These are phyloP conservation scores for Ypsolopha scabrella DNA, from an alignment of 2,888 invertebrate genomes.

Conservation along the genomic window DNA sequence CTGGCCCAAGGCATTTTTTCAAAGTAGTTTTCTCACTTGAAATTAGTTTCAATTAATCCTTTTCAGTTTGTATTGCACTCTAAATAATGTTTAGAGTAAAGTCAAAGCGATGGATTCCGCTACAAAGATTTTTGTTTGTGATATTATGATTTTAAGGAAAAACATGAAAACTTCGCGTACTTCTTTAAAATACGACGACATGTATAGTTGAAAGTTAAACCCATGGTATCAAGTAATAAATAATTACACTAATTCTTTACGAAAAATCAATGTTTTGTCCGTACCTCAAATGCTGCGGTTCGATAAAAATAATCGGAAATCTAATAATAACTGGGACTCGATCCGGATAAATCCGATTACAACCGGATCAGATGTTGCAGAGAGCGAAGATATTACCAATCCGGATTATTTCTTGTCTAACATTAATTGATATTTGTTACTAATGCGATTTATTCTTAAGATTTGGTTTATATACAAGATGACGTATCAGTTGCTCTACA, in stretches of 20 bases:
- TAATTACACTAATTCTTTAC: slow-evolving; percentile 20
- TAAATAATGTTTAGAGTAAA: no score
- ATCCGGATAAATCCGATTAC: slow-evolving; percentile 63
- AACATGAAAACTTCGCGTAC: no score
- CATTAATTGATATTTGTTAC: slow-evolving; percentile 30
- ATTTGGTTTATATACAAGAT: background rate
- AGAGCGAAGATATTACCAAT: slow-evolving; percentile 41
- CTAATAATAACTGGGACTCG: slow-evolving; percentile 52
- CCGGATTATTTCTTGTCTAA: slow-evolving; percentile 40
- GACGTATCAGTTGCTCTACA: no score
- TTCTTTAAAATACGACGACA: background rate
- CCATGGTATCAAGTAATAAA: background rate
- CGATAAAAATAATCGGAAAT: slow-evolving; percentile 54
- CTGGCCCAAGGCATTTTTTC: no score
- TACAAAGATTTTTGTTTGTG: no score
- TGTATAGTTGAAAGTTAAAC: background rate
- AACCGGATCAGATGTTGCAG: slow-evolving; percentile 54
- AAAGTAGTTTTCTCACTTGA: no score
- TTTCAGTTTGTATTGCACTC: no score
- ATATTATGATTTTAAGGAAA: no score
- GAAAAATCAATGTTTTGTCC: slow-evolving; percentile 56
- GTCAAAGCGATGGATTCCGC: no score
- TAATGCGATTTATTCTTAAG: background rate
- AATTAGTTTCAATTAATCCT: no score
- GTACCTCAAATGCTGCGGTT: slow-evolving; percentile 25